Evolutionary conservation across 2,113 vertebrate species (phyloP), one percentile per base, ranked within the genome.

Genomic region (Bambusicola thoracicus): DNA sequence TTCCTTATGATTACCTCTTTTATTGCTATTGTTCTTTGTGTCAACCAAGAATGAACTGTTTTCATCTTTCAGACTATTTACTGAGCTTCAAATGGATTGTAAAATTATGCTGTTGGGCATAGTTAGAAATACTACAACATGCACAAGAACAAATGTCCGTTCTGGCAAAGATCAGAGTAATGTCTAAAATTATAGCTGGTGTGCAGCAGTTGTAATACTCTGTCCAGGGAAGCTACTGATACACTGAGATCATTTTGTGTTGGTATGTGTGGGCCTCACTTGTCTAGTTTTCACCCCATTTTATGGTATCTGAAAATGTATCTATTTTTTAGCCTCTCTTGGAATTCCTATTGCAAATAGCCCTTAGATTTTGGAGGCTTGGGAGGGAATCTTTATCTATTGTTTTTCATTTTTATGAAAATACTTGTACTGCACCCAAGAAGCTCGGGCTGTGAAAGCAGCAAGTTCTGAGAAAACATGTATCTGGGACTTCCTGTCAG

Each of bases 51-150:
- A 34, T 88, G 80, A 94, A 78, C 87, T 88, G 43, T 10, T 68
- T 94, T 91, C 85, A 78, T 62, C 90, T 81, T 94, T 89, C 55
- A 74, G 51, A 77, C 49, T 91, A 25, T 95, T 96, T 90, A 53
- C 65, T 85, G 88, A 83, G 56, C n/a, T 91, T 91, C 85, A 69
- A n/a, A 56, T 18, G 49, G 63, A 76, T 79, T 92, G 56, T 85
- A 82, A 65, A 86, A 89, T 91, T 40, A 53, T 7, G 17, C 62
- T 67, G 53, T 81, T 91, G 69, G 40, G 27, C 76, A 36, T 41
- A 67, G 43, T 89, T 81, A 77, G 24, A 83, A 87, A 65, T 83
- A 65, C 13, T 51, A 68, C n/a, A 85, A 91, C 86, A 86, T 58
- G 70, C 55, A 83, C 55, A 48, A 7, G 61, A 76, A 46, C n/a